Evolutionary conservation across 1,140 invertebrate genomes (phyloP).

Genomic region (Dendroctonus ponderosae): DNA sequence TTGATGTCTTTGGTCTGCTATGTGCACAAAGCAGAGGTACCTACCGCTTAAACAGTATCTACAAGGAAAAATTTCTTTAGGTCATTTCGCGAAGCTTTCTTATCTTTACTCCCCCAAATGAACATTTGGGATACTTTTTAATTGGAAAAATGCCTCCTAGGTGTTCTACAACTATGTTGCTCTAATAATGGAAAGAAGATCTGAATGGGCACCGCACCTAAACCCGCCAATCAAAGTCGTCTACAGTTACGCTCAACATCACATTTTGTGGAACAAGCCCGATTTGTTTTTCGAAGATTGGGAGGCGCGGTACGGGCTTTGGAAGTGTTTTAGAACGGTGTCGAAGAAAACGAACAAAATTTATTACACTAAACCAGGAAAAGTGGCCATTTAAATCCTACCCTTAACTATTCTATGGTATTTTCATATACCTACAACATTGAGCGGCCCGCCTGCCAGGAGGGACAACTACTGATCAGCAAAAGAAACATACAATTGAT

Average conservation of each 20-base stretch:
- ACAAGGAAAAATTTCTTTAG: too few relatives aligned
- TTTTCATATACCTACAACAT: not conserved
- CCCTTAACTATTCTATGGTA: not conserved
- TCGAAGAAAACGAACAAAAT: conserved; percentile 4
- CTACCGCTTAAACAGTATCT: too few relatives aligned
- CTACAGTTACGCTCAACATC: conserved; percentile 57
- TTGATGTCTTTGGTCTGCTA: conserved; percentile 61
- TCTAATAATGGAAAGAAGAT: conserved; percentile 52
- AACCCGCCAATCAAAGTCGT: conserved; percentile 58
- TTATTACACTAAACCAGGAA: not conserved
- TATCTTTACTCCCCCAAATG: too few relatives aligned
- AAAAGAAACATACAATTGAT: not conserved
- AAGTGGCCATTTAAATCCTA: not conserved
- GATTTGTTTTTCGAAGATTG: conserved; percentile 63
- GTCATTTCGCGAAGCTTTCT: too few relatives aligned
- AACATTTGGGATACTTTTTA: not conserved
- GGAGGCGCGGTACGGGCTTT: conserved; percentile 61
- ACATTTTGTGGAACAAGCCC: conserved; percentile 60
- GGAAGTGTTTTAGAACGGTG: conserved; percentile 57
- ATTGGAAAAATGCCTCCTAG: conserved; percentile 3
- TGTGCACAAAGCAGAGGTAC: conserved; percentile 57
- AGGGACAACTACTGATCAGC: not conserved
- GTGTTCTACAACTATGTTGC: conserved; percentile 57
- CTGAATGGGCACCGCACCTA: conserved; percentile 60
- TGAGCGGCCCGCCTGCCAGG: not conserved